These are phyloP conservation scores for Knipowitschia caucasica DNA, from an alignment of 2,797 vertebrate genomes.

Conservation along the genomic window DNA sequence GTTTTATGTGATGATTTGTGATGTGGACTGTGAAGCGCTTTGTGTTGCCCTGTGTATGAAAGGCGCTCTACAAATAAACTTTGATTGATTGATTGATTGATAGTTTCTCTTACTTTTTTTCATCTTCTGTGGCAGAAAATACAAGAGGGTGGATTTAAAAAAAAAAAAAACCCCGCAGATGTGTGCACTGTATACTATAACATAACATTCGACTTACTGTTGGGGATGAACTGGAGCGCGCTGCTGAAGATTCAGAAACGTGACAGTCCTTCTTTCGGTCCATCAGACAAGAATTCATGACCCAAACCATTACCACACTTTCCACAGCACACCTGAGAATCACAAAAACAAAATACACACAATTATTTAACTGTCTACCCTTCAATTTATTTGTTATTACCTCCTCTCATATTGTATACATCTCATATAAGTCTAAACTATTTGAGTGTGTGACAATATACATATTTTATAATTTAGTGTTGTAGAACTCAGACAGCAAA, in stretches of 20 bases:
- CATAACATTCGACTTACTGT: conserved; percentile 63
- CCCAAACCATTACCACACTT: conserved; percentile 86
- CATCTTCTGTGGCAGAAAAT: conserved; percentile 29
- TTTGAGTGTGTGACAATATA: neutral
- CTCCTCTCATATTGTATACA: too few relatives aligned
- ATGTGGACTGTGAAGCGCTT: too few relatives aligned
- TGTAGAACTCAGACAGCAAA: too few relatives aligned
- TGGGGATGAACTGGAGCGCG: conserved; percentile 85
- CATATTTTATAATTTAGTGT: neutral
- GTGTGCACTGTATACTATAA: too few relatives aligned
- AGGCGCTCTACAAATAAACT: too few relatives aligned
- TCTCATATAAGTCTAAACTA: too few relatives aligned
- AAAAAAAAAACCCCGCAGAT: neutral
- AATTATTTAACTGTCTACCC: too few relatives aligned
- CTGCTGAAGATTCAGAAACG: conserved; percentile 95
- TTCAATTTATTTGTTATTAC: too few relatives aligned
- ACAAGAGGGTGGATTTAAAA: neutral
- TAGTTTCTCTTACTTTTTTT: conserved; percentile 26
- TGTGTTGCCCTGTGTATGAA: too few relatives aligned
- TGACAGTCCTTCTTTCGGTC: conserved; percentile 79
- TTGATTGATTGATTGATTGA: too few relatives aligned
- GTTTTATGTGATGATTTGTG: too few relatives aligned
- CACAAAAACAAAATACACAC: too few relatives aligned
- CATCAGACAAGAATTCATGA: conserved; percentile 86
- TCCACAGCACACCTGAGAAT: conserved; percentile 83